These are phyloP conservation scores for Nerophis ophidion DNA, from an alignment of 2,113 vertebrate species.

Conservation along the genomic window DNA sequence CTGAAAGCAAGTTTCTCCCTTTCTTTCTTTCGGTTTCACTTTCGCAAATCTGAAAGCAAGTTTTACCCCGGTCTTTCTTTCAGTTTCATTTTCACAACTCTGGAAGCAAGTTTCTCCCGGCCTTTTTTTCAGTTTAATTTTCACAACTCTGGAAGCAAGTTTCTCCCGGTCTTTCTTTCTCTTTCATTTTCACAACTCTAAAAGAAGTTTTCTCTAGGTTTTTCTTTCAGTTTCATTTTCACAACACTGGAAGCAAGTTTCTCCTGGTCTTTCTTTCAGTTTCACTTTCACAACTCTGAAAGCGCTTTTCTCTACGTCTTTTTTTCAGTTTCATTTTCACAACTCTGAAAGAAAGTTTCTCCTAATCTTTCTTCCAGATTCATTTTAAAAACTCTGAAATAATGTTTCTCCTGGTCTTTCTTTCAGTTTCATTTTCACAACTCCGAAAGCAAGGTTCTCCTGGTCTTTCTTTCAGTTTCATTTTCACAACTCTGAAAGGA, in stretches of 20 bases:
- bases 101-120: background rate
- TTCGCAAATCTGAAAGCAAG: background rate
- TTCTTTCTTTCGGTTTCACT: conserved; percentile 54
- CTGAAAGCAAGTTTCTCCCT: background rate
- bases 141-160: background rate
- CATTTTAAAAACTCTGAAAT: background rate
- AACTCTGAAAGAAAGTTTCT: background rate
- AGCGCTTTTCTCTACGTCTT: background rate
- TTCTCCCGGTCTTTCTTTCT: conserved; percentile 10
- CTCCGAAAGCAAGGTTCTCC: background rate
- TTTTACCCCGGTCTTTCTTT: conserved; percentile 7
- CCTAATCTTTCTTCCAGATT: conserved; percentile 54
- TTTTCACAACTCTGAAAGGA: background rate
- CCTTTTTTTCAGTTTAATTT: conserved; percentile 54
- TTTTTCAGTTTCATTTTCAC: conserved; percentile 51
- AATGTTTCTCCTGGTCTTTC: background rate
- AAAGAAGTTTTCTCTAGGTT: background rate
- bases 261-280: conserved; percentile 55
- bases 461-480: conserved; percentile 54
- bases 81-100: conserved; percentile 50
- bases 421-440: conserved; percentile 51
- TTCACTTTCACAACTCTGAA: background rate
- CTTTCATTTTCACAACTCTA: background rate
- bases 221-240: conserved; percentile 52
- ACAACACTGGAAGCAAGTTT: background rate